Base-by-base conservation (phyloP, 2,797 vertebrate genomes). In the Premnoplex brunnescens region DNA sequence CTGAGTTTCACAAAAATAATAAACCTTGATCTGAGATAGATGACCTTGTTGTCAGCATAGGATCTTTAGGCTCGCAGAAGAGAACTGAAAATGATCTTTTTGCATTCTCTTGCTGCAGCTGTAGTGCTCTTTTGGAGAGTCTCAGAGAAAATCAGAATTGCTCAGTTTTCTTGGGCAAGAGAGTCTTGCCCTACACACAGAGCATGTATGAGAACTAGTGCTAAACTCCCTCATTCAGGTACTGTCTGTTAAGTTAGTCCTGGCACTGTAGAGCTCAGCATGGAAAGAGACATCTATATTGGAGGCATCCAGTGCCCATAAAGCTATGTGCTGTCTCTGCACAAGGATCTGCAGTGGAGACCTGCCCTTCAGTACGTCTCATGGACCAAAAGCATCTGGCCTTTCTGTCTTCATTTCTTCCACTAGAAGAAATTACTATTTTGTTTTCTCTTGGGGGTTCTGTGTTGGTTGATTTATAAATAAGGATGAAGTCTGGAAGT, bases 1-100 rank as follows among this genome's bases (percentile, higher is more conserved):
- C 56, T 6, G 72, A 91, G 64, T 85, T 94, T 89, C 88, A 95
- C 81, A 84, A 85, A 95, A 91, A 94, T 90, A 96, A 95, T 88
- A 95, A 95, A 95, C 77, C 64, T 92, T 86, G 54, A 75, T 91
- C 80, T 72, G 78, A 93, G 86, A 86, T 60, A 91, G 90, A 74
- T 89, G 91, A 91, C 91, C 88, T 89, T 75, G 52, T 82, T 89
- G 78, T 91, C 86, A 93, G 68, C 64, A 55, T 5, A 91, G 68
- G 48, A 73, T 87, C 78, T 68, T 88, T 66, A 68, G 48, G 28
- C 43, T 87, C 68, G 14, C 48, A 64, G 58, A 75, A 81, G 39
- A 83, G 37, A 80, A 34, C 44, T 72, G 78, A 49, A 83, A 88
- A 68, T 26, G 7, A n/a, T 28, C 48, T 58, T 81, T 78, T 46